These are phyloP conservation scores for Sebastes kiyomatsui DNA, from an alignment of 2,797 vertebrate genomes.

Conservation along the genomic window DNA sequence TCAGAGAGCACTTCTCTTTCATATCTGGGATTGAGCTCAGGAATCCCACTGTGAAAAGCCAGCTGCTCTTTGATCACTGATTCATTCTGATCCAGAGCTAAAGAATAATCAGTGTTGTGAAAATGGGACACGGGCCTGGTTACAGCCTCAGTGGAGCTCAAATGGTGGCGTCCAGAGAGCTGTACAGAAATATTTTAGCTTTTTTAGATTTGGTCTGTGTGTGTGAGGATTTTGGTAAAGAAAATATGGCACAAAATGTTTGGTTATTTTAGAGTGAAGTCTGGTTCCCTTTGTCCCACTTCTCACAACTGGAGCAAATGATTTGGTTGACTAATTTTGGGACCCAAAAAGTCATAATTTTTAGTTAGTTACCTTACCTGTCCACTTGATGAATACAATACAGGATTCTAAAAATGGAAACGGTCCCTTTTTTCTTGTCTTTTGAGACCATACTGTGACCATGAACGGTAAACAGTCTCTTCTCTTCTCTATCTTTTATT, in stretches of 20 bases:
- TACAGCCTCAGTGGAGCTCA: slow-evolving; percentile 37
- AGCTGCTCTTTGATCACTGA: slow-evolving; percentile 79
- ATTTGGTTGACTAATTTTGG: neutral
- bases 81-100: slow-evolving; percentile 78
- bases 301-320: neutral
- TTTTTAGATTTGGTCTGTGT: slow-evolving; percentile 1
- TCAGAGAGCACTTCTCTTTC: slow-evolving; percentile 58
- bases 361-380: neutral
- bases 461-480: neutral
- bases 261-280: neutral
- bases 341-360: neutral
- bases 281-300: neutral
- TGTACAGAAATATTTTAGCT: slow-evolving; percentile 6
- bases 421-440: neutral
- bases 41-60: slow-evolving; percentile 63
- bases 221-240: neutral
- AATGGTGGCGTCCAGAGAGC: slow-evolving; percentile 40
- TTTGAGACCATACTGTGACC: neutral
- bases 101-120: slow-evolving; percentile 73
- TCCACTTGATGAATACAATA: neutral
- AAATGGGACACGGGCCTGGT: slow-evolving; percentile 69
- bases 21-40: slow-evolving; percentile 35
- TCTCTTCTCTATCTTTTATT: neutral
- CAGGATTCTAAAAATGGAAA: neutral
- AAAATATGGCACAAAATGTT: neutral